Conservation (phyloP, 2,797 vertebrate species). For the Holocentrus rufus region DNA sequence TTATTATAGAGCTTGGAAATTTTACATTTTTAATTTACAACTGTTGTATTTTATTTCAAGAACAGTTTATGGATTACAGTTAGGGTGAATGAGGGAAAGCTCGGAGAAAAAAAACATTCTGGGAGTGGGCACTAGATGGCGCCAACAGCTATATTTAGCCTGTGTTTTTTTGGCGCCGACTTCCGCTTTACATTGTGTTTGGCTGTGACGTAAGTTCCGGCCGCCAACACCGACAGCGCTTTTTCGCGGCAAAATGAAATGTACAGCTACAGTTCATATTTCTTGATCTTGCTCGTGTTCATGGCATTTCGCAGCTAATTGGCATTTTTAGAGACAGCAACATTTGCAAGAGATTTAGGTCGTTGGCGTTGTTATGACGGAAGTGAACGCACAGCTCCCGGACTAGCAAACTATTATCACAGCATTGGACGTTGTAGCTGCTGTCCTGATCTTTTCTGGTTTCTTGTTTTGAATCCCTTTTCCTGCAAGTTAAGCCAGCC, state of each 20-base stretch:
- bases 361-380: conserved; percentile 20
- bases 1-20: too few relatives aligned
- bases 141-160: too few relatives aligned
- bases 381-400: conserved; percentile 22
- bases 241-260: conserved; percentile 81
- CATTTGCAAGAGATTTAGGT: neutral
- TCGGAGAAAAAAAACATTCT: too few relatives aligned
- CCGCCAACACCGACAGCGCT: conserved; percentile 55
- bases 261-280: neutral
- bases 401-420: neutral
- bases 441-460: neutral
- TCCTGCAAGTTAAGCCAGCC: neutral
- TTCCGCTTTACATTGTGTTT: conserved; percentile 29
- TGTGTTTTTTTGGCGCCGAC: conserved; percentile 13
- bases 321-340: fast-evolving
- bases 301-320: fast-evolving
- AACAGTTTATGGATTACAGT: too few relatives aligned
- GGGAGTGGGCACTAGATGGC: neutral
- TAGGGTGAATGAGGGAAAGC: neutral
- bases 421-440: neutral
- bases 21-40: too few relatives aligned
- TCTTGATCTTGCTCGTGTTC: neutral
- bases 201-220: conserved; percentile 57
- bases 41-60: too few relatives aligned
- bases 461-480: neutral